These are phyloP conservation scores for Morone chrysops DNA, from an alignment of 2,113 vertebrate species.

Conservation along the genomic window DNA sequence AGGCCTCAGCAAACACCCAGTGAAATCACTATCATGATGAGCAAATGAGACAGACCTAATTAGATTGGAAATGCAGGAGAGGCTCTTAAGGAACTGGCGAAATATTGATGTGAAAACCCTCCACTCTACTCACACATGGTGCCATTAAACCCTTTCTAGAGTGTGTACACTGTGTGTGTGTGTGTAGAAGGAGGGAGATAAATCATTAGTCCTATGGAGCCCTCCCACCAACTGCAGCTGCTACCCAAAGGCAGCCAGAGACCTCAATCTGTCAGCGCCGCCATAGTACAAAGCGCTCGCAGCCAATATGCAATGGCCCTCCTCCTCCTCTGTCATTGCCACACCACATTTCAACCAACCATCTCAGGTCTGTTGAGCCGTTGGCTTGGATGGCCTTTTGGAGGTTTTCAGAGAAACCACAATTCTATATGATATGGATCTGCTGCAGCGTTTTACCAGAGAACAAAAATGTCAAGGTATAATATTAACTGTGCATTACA, in stretches of 20 bases:
- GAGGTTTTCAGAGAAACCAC: constrained; percentile 10
- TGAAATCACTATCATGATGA: constrained; percentile 37
- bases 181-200: constrained; percentile 42
- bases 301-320: constrained; percentile 54
- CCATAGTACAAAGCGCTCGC: constrained; percentile 38
- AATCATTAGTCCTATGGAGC: constrained; percentile 67
- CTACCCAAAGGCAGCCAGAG: constrained; percentile 75
- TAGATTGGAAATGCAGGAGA: constrained; percentile 37
- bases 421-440: constrained; percentile 1
- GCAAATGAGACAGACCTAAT: constrained; percentile 41
- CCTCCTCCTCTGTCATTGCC: constrained; percentile 41
- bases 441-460: neutral
- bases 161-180: constrained; percentile 23
- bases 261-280: constrained; percentile 83
- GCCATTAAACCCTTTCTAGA: constrained; percentile 43
- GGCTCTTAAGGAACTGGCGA: constrained; percentile 37
- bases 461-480: neutral
- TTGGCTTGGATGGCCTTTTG: constrained; percentile 8
- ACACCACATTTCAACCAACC: constrained; percentile 37
- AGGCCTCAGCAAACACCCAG: constrained; percentile 24
- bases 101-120: constrained; percentile 56
- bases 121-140: constrained; percentile 14
- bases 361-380: constrained; percentile 6
- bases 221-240: constrained; percentile 79
- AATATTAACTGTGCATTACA: constrained; percentile 25